phyloP scores from a whole-genome alignment of 2,888 invertebrate species.

The Patella depressa region DNA sequence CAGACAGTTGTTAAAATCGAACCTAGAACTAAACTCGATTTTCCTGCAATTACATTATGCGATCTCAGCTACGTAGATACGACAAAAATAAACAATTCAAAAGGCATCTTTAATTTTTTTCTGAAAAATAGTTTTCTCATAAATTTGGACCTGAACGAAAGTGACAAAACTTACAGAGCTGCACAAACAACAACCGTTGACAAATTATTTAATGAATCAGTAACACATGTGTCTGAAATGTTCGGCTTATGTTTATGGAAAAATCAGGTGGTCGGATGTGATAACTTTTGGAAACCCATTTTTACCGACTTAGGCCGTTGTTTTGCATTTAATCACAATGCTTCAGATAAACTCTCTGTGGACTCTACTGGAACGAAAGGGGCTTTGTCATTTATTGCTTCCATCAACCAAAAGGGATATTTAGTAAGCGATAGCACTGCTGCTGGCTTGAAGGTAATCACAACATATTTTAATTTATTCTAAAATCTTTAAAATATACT shows the following conservation, averaged over 20 bases:
- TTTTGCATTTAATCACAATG: not conserved
- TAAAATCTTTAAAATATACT: no score
- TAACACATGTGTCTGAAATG: not conserved
- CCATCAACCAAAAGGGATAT: not conserved
- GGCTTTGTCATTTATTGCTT: not conserved
- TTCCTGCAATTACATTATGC: conserved; percentile 29
- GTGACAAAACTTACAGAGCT: not conserved
- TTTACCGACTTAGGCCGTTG: not conserved
- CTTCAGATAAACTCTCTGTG: not conserved
- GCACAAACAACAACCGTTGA: not conserved
- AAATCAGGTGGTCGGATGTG: not conserved
- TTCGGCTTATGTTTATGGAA: not conserved
- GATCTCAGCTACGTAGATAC: conserved; percentile 21
- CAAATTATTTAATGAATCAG: not conserved
- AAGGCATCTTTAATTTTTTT: not conserved
- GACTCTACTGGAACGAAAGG: not conserved
- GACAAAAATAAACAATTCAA: not conserved
- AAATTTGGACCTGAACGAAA: not conserved
- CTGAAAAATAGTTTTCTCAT: not conserved
- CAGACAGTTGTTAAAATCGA: conserved; percentile 18
- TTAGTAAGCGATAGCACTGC: not conserved
- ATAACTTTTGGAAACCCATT: not conserved
- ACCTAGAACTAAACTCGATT: conserved; percentile 15
- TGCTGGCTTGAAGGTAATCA: not conserved
- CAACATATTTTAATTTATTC: no score